Evolutionary conservation across 2,113 vertebrate genomes (phyloP), one percentile per base, ranked within the genome.

Genomic region (Ascaphus truei): DNA sequence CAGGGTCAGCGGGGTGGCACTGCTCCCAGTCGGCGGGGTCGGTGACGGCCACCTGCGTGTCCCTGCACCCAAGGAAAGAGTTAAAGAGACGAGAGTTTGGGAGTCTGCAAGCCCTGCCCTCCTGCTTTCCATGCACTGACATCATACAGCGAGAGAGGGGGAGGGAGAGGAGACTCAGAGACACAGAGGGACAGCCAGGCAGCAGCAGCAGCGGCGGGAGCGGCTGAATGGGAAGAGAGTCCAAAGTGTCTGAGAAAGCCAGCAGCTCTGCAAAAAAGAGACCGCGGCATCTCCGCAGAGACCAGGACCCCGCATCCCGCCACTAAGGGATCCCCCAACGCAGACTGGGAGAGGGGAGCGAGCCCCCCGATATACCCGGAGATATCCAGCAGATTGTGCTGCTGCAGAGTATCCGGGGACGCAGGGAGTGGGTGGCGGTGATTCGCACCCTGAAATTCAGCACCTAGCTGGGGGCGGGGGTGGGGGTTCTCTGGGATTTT

Each of bases 101-200:
- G n/a, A n/a, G n/a, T 26, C 43, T 37, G 37, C 51, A 67, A 45
- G 66, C 66, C 66, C 55, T 36, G 65, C 53, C 65, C 65, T 58
- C 53, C 30, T 48, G 66, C 66, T 59, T 68, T 50, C 66, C 66
- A 59, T 47, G 59, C 55, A 36, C 66, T 69, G 66, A 69, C 66
- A 69, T 69, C 66, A 69, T 60, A 59, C n/a, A 59, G 53, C 48
- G 55, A 60, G 66, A 31, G 66, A 20, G 51, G 13, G 20, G 66
- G 39, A 50, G 55, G 55, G 65, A 47, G 22, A 23, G 29, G 22
- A 50, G 55, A 12, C 55, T 45, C 5, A 18, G 55, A 68, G 41
- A 57, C 64, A 68, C 65, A 68, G 29, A 48, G 55, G 65, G 52
- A 45, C 57, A 48, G 65, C 29, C 65, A 48, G 55, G 20, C 23